Evolutionary conservation across 2,888 invertebrate genomes (phyloP), one percentile per base, ranked within the genome.

Genomic region (Synanthedon formicaeformis): DNA sequence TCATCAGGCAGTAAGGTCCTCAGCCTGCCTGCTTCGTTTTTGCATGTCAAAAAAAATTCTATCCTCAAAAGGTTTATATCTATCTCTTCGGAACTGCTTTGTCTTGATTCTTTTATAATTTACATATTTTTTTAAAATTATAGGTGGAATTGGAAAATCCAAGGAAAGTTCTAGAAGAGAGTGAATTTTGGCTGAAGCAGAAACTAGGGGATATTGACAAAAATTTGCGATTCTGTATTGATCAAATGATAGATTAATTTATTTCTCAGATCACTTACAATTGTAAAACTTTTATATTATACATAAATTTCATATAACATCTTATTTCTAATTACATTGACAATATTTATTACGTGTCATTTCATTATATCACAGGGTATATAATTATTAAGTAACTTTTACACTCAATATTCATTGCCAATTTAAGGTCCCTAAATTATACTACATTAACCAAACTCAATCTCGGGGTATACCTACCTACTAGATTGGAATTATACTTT

Each of bases 191-290:
- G 84, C 57, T 81, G 8, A 53, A 62, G 40, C 73, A 73, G 58
- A 73, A 68, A 55, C 58, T 76, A 41, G 81, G 81, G 3, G 65
- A 74, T 0, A 71, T 82, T 50, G 83, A 86, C 58, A 76, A 79
- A 67, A 63, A 80, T 57, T 66, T 84, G 48, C 64, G 75, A 59
- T 58, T 61, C 57, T 87, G 86, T 66, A 76, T 85, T 56, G 78
- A 81, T 60, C 73, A 78, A 77, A 76, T 84, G 74, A 34, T 34
- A 34, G 69, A 69, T 59, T 60, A 55, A 55, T 60, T 58, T 58
- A 58, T 63, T 60, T 50, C 58, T 60, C 58, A 53, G 53, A 53
- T 53, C 53, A 53, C 34, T 50, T 16, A 41, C 41, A 41, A 41
- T 41, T 41, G 13, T 41, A n/a, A 41, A n/a, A 41, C 41, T n/a